A percentile compares a stretch with the other conserved stretches of the same genome.
Conservation (phyloP, 2,113 vertebrate species). For the Ciconia stormi region DNA sequence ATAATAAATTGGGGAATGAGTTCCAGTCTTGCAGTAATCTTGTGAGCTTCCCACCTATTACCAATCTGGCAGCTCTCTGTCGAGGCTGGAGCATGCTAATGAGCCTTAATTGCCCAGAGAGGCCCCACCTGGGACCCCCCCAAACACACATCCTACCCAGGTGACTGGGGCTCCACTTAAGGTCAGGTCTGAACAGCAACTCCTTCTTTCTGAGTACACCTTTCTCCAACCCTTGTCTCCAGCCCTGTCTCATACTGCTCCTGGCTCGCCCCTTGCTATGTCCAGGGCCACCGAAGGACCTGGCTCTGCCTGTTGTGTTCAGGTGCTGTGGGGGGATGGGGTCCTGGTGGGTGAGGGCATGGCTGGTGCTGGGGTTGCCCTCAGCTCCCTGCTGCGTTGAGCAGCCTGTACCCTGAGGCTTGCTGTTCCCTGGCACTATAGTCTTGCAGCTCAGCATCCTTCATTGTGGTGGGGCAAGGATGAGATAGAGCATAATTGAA, state of each 20-base stretch:
- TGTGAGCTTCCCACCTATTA: background rate
- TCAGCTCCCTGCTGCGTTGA: background rate
- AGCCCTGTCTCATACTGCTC: background rate
- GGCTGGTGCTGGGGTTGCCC: background rate
- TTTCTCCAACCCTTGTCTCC: accelerated
- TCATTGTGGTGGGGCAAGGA: accelerated
- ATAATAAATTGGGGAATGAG: background rate
- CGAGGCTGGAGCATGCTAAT: background rate
- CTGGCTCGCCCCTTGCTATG: accelerated
- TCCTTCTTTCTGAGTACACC: accelerated
- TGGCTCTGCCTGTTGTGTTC: background rate
- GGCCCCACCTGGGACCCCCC: background rate
- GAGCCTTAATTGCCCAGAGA: background rate
- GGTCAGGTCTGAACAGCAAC: accelerated
- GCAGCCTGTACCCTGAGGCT: too few species aligned
- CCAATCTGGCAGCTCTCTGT: background rate
- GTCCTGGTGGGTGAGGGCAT: accelerated
- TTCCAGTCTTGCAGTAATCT: background rate
- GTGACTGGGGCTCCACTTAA: background rate
- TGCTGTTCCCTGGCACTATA: background rate
- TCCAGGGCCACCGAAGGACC: accelerated
- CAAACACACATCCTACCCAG: background rate
- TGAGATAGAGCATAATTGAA: accelerated
- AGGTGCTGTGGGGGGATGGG: background rate
- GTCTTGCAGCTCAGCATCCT: background rate